Conservation (phyloP, 1,140 invertebrate species). For the Aphaenogaster rudis region DNA sequence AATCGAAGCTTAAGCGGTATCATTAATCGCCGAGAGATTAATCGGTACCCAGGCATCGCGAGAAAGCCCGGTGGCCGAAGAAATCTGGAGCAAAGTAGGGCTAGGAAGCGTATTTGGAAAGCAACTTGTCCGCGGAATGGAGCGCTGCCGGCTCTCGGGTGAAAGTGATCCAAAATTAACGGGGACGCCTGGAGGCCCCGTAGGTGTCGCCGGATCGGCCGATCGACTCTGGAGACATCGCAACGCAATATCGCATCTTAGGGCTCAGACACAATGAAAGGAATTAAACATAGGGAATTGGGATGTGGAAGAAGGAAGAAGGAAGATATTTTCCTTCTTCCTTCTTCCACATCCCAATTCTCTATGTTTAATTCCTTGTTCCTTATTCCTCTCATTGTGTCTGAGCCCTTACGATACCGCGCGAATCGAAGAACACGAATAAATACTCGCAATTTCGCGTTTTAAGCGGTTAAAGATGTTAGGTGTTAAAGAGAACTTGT, state of each 20-base stretch:
- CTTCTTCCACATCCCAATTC: too few species aligned
- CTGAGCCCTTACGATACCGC: not conserved
- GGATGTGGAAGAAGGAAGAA: too few species aligned
- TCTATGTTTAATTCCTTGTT: too few species aligned
- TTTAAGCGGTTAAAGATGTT: not conserved
- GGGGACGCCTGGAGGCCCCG: slow-evolving; percentile 71
- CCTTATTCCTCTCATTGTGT: too few species aligned
- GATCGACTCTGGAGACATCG: slow-evolving; percentile 49
- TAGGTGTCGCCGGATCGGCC: slow-evolving; percentile 65
- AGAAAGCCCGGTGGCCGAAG: slow-evolving; percentile 48
- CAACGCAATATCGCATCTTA: slow-evolving; percentile 4
- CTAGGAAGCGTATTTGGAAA: slow-evolving; percentile 64
- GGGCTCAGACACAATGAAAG: too few species aligned
- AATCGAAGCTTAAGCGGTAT: not conserved
- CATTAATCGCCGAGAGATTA: slow-evolving; percentile 15
- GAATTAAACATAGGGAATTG: too few species aligned
- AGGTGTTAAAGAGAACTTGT: not conserved
- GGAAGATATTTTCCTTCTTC: too few species aligned
- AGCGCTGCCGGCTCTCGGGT: slow-evolving; percentile 39
- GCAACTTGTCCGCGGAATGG: slow-evolving; percentile 40
- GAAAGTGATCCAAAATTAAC: slow-evolving; percentile 78
- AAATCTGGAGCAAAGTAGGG: slow-evolving; percentile 48
- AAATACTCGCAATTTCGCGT: not conserved
- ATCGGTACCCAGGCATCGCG: not conserved
- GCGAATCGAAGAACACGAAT: not conserved